Conservation (phyloP, 37 sponge, comb jelly and placozoan species). For the Theonella swinhoei region DNA sequence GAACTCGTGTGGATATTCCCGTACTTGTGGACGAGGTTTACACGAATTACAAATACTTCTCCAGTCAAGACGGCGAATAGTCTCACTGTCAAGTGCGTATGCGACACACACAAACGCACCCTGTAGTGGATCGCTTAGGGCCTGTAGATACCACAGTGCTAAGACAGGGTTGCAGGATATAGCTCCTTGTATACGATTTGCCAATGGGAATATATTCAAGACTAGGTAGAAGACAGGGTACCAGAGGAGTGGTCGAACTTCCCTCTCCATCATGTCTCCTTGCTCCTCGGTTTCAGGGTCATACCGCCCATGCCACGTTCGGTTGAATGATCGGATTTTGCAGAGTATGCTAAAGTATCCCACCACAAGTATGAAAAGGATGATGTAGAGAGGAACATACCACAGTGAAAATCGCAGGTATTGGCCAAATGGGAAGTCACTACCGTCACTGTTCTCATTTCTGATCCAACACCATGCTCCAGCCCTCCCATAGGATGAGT, state of each 20-base stretch:
- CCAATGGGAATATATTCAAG: conserved; percentile 45
- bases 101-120: conserved; percentile 44
- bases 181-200: conserved; percentile 48
- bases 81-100: conserved; percentile 59
- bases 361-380: conserved; percentile 20
- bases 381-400: conserved; percentile 48
- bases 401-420: conserved; percentile 24
- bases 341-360: conserved; percentile 15
- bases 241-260: conserved; percentile 45
- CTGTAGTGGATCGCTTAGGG: conserved; percentile 50
- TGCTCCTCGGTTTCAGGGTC: conserved; percentile 8
- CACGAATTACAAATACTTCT: not conserved
- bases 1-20: not conserved
- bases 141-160: conserved; percentile 56
- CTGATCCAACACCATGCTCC: conserved; percentile 84
- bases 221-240: conserved; percentile 58
- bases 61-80: conserved; percentile 8
- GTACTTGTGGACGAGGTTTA: not conserved
- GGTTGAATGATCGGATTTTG: not conserved
- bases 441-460: conserved; percentile 18
- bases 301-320: conserved; percentile 29
- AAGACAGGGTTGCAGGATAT: conserved; percentile 7
- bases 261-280: conserved; percentile 23
- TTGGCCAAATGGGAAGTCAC: not conserved
- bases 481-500: conserved; percentile 53